phyloP scores from a whole-genome alignment of 2,888 invertebrate genomes.

The Cotesia congregata region DNA sequence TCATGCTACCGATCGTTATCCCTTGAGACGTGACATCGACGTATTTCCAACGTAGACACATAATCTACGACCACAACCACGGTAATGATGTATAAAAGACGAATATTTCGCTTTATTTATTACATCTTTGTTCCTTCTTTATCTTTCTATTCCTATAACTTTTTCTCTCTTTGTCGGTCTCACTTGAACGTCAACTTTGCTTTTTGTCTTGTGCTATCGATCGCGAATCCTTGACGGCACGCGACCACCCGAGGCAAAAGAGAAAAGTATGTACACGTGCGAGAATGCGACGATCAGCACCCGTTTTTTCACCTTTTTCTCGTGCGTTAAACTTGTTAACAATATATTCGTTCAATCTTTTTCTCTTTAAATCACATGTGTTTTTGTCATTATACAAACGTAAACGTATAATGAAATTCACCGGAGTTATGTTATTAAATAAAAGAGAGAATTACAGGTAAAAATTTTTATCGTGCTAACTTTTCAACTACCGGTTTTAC shows the following conservation, averaged over 20 bases:
- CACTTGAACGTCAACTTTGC: conserved; percentile 44
- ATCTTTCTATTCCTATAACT: conserved; percentile 6
- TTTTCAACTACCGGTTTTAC: background rate
- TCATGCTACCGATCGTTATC: conserved; percentile 27
- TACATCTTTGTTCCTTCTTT: conserved; percentile 1
- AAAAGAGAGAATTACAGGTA: background rate
- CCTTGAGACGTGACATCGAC: conserved; percentile 45
- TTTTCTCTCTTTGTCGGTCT: conserved; percentile 30
- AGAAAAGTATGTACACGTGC: conserved; percentile 34
- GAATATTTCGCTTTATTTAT: conserved; percentile 29
- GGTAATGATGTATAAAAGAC: conserved; percentile 32
- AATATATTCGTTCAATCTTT: conserved; percentile 9
- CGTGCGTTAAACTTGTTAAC: conserved; percentile 1
- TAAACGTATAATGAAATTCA: background rate
- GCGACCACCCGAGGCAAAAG: conserved; percentile 51
- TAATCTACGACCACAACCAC: conserved; percentile 35
- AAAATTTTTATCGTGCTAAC: background rate
- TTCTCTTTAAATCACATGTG: conserved; percentile 4
- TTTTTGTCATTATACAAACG: background rate
- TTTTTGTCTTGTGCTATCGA: conserved; percentile 49
- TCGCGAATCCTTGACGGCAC: conserved; percentile 51
- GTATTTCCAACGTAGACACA: conserved; percentile 26
- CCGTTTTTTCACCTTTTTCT: conserved; percentile 24
- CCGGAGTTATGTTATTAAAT: conserved; percentile 10
- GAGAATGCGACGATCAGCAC: conserved; percentile 28